Evolutionary conservation across 2,113 vertebrate genomes (phyloP).

Genomic region (Choloepus hoffmanni): DNA sequence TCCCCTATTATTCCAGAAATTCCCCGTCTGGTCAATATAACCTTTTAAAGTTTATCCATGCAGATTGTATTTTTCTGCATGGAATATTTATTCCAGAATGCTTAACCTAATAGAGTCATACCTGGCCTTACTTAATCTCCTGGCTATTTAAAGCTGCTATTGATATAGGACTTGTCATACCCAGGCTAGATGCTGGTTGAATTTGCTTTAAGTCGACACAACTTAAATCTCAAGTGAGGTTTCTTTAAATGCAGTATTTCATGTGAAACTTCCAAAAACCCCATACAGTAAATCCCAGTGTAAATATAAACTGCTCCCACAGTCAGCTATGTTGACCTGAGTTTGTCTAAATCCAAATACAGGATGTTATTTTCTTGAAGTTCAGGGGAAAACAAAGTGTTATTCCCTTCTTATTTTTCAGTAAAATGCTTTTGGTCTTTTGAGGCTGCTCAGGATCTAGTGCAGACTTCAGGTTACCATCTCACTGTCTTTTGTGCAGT

Average conservation of each 20-base stretch:
- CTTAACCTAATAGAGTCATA: slow-evolving; percentile 9
- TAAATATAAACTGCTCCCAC: slow-evolving; percentile 68
- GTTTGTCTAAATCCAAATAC: slow-evolving; percentile 67
- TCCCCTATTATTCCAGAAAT: slow-evolving; percentile 65
- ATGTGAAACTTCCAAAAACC: slow-evolving; percentile 28
- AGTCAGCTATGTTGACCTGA: neutral
- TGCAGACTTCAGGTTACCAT: neutral
- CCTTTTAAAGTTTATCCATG: slow-evolving; percentile 50
- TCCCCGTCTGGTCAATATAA: slow-evolving; percentile 10
- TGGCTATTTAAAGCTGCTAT: slow-evolving; percentile 38
- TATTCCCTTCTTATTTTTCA: slow-evolving; percentile 28
- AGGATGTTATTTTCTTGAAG: slow-evolving; percentile 68
- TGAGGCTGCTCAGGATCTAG: neutral
- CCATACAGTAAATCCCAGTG: slow-evolving; percentile 23
- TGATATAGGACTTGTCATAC: neutral
- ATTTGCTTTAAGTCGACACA: slow-evolving; percentile 58
- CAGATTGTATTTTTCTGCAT: slow-evolving; percentile 42
- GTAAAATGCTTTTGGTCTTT: slow-evolving; percentile 48
- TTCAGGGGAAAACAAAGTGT: slow-evolving; percentile 3
- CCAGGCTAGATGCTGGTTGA: neutral
- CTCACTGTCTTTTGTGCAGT: neutral
- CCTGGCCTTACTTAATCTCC: slow-evolving; percentile 38
- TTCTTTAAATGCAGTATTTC: slow-evolving; percentile 62
- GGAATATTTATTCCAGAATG: slow-evolving; percentile 47
- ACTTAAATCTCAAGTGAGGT: neutral